phyloP scores from a whole-genome alignment of 2,888 invertebrate genomes.

The Autographa pulchrina region DNA sequence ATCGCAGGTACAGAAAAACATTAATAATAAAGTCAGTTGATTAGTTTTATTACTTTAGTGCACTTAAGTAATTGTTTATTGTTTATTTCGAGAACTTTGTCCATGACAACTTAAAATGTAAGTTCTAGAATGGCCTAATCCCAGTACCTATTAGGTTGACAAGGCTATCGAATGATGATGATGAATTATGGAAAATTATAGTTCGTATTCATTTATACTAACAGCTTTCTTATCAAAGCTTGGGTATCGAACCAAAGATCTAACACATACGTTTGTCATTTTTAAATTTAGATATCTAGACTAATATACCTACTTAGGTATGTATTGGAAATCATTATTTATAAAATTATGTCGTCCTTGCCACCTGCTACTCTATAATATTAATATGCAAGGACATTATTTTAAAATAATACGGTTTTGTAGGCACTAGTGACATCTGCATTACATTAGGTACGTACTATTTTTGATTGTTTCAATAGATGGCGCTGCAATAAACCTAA shows the following conservation, averaged over 20 bases:
- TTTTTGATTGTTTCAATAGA: slow-evolving; percentile 19
- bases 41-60: slow-evolving; percentile 13
- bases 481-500: slow-evolving; percentile 10
- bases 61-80: not conserved
- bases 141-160: not conserved
- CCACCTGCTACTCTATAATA: too few relatives aligned
- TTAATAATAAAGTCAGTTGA: not conserved
- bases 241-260: not conserved
- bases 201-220: not conserved
- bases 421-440: not conserved
- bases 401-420: not conserved
- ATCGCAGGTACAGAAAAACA: slow-evolving; percentile 21
- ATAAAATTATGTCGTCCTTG: too few relatives aligned
- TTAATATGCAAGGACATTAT: too few relatives aligned
- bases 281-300: too few relatives aligned
- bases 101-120: not conserved
- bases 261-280: not conserved
- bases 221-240: not conserved
- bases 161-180: not conserved
- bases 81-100: not conserved
- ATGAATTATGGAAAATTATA: not conserved
- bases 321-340: not conserved
- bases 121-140: too few relatives aligned
- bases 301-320: not conserved
- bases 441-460: not conserved